Evolutionary conservation across 2,113 vertebrate species (phyloP), one percentile per base, ranked within the genome.

Genomic region (Lamprologus sp.): DNA sequence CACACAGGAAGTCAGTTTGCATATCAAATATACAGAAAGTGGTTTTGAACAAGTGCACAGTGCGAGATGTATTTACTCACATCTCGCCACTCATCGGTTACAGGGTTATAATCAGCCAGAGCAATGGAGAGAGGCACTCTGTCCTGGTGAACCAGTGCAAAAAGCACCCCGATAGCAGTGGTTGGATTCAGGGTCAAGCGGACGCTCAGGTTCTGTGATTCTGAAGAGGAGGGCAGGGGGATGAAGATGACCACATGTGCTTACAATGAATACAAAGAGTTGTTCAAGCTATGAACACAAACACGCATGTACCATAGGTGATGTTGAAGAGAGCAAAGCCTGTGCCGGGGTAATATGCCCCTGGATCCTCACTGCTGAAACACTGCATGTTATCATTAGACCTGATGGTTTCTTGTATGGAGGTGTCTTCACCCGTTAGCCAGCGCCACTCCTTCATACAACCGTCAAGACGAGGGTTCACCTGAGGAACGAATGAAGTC

Each of bases 361-460:
- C 98, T 9, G 94, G 97, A 86, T 96, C 96, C 7, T 97, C 96
- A 1, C 92, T 37, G 7, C 97, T 94, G 94, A 98, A 98, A 88
- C 98, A 99, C 91, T 99, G 99, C 98, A 99, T 98, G 90, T 96
- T 98, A 1, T 97, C 94, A 7, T 97, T 98, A 26, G 95, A 95
- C 33, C 88, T 96, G 35, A 99, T 95, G 0, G 97, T 98, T 53
- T 98, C 98, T 79, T 98, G 97, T 89, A 99, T 97, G 53, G 97
- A 96, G 2, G 95, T 96, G 84, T 99, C 98, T 83, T 98, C 98
- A 0, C 97, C 98, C 0, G 97, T 97, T 84, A 99, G 93, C 98
- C 98, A 98, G 92, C 95, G 97, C 99, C 99, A 99, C 0, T 97
- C 97, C 81, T 96, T 94, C 97, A 99, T 97, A 33, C 99, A 99